A percentile compares a stretch with the other conserved stretches of the same genome.
phyloP scores from a whole-genome alignment of 2,113 vertebrate genomes.

The Motacilla tschutschensis region DNA sequence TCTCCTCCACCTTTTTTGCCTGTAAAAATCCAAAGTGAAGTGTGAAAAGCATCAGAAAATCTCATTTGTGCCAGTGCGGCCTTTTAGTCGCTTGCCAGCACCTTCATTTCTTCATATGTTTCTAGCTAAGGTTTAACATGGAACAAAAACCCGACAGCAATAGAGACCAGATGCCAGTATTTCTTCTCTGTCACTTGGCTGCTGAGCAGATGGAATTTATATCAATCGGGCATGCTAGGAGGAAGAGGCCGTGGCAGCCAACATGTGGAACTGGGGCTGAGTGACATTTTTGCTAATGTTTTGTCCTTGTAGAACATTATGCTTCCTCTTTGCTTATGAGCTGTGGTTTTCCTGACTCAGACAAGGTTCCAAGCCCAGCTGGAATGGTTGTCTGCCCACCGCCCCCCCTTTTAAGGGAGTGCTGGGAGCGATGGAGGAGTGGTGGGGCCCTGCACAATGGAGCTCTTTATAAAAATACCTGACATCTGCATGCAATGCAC shows the following conservation, averaged over 20 bases:
- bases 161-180: conserved; percentile 93
- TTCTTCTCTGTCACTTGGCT: conserved; percentile 93
- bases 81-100: conserved; percentile 81
- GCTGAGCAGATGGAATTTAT: conserved; percentile 97
- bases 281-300: conserved; percentile 99
- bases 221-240: conserved; percentile 88
- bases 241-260: conserved; percentile 87
- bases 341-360: conserved; percentile 98
- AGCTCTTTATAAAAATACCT: conserved; percentile 88
- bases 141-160: conserved; percentile 89
- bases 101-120: conserved; percentile 85
- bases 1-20: conserved; percentile 68
- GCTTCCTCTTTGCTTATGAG: conserved; percentile 97
- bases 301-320: conserved; percentile 99
- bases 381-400: conserved; percentile 86
- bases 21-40: conserved; percentile 77
- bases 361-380: conserved; percentile 96
- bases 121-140: conserved; percentile 90
- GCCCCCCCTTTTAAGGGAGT: conserved; percentile 67
- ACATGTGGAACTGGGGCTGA: conserved; percentile 95
- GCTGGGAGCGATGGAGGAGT: conserved; percentile 72
- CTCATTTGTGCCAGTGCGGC: conserved; percentile 79
- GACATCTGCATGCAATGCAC: conserved; percentile 87
- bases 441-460: conserved; percentile 79
- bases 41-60: conserved; percentile 84